phyloP scores from a whole-genome alignment of 1,140 invertebrate genomes.

The Trypoxylus dichotomus region DNA sequence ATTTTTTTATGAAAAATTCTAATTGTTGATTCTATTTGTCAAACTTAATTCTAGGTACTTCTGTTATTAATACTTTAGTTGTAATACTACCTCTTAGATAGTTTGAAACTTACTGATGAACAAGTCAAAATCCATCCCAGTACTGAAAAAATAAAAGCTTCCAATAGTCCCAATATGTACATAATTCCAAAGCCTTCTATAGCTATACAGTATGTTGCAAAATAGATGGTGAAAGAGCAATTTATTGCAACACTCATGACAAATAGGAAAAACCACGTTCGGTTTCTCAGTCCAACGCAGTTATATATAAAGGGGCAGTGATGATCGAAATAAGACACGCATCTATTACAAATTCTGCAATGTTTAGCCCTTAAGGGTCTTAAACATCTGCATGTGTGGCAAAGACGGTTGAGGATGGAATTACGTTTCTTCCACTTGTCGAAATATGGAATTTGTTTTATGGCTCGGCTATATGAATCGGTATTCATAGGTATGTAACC shows the following conservation, averaged over 20 bases:
- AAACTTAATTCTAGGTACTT: too few relatives aligned
- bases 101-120: slow-evolving; percentile 73
- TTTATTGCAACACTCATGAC: slow-evolving; percentile 84
- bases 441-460: slow-evolving; percentile 86
- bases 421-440: slow-evolving; percentile 88
- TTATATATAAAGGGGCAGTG: slow-evolving; percentile 95
- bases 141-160: slow-evolving; percentile 81
- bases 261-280: slow-evolving; percentile 91
- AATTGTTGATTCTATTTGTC: too few relatives aligned
- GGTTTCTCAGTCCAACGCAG: slow-evolving; percentile 83
- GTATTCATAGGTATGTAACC: slow-evolving; percentile 87
- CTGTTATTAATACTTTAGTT: too few relatives aligned
- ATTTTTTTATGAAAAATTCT: too few relatives aligned
- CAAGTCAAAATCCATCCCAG: slow-evolving; percentile 85
- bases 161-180: slow-evolving; percentile 77
- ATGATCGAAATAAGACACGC: slow-evolving; percentile 91
- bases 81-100: too few relatives aligned
- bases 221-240: slow-evolving; percentile 84
- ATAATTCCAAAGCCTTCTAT: slow-evolving; percentile 83
- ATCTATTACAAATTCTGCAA: slow-evolving; percentile 88
- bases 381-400: slow-evolving; percentile 88
- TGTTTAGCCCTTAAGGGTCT: slow-evolving; percentile 87
- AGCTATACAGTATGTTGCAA: slow-evolving; percentile 83
- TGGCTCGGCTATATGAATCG: slow-evolving; percentile 84
- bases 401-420: slow-evolving; percentile 81